Evolutionary conservation across 2,888 invertebrate genomes (phyloP).

Genomic region (Sipha maydis): DNA sequence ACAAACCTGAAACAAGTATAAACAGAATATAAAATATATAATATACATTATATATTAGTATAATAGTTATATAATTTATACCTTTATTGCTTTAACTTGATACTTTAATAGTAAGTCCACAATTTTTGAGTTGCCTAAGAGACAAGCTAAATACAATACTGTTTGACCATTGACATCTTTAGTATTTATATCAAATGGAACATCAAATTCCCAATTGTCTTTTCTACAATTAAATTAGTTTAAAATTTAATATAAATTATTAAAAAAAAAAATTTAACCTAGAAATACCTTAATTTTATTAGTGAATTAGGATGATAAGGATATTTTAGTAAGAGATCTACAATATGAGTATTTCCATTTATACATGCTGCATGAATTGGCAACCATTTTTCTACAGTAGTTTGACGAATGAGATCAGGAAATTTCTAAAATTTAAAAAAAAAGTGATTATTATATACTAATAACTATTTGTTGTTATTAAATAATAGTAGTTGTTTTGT

Average conservation of each 20-base stretch:
- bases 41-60: background rate
- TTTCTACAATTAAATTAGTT: conserved; percentile 71
- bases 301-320: conserved; percentile 76
- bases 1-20: conserved; percentile 14
- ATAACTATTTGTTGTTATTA: too few relatives aligned
- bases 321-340: conserved; percentile 82
- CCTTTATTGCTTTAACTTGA: conserved; percentile 72
- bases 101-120: conserved; percentile 81
- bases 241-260: background rate
- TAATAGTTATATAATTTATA: conserved; percentile 1
- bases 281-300: conserved; percentile 44
- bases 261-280: background rate
- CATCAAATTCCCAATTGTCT: conserved; percentile 83
- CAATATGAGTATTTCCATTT: conserved; percentile 82
- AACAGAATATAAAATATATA: background rate
- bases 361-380: conserved; percentile 93
- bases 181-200: conserved; percentile 93
- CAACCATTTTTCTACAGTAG: conserved; percentile 91
- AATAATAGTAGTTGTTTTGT: too few relatives aligned
- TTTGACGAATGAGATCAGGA: conserved; percentile 84
- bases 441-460: background rate
- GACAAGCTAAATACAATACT: conserved; percentile 88
- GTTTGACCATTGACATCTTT: conserved; percentile 91
- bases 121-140: conserved; percentile 82
- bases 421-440: conserved; percentile 72